Conservation (phyloP, 2,113 vertebrate genomes). For the Oncorhynchus tshawytscha region DNA sequence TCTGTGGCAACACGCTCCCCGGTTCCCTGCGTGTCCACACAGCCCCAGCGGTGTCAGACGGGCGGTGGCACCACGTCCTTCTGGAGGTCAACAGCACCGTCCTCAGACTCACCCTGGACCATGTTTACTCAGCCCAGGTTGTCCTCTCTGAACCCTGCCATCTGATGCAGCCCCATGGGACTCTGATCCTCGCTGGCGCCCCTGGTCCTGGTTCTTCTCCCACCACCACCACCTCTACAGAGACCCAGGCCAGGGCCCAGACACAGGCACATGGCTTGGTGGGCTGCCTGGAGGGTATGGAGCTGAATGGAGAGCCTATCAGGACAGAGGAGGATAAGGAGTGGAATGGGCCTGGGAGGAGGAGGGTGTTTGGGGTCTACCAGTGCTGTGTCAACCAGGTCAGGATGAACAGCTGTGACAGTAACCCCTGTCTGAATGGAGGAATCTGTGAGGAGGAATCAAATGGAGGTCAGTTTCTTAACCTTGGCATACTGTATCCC, state of each 20-base stretch:
- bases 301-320: slow-evolving; percentile 76
- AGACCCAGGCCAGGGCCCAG: slow-evolving; percentile 29
- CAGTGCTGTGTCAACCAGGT: slow-evolving; percentile 75
- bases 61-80: slow-evolving; percentile 80
- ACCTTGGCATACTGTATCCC: too few relatives aligned
- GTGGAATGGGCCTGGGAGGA: slow-evolving; percentile 50
- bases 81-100: slow-evolving; percentile 77
- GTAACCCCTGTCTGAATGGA: slow-evolving; percentile 78
- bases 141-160: slow-evolving; percentile 72
- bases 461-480: slow-evolving; percentile 72
- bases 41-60: slow-evolving; percentile 67
- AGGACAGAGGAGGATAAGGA: slow-evolving; percentile 47
- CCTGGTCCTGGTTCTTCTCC: slow-evolving; percentile 7
- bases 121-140: slow-evolving; percentile 45
- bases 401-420: slow-evolving; percentile 63
- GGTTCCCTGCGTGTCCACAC: slow-evolving; percentile 62
- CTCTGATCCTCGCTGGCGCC: slow-evolving; percentile 71
- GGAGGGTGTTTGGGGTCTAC: slow-evolving; percentile 76
- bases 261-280: slow-evolving; percentile 68
- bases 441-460: slow-evolving; percentile 77
- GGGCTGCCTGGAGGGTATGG: slow-evolving; percentile 83
- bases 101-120: slow-evolving; percentile 77
- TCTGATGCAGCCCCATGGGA: slow-evolving; percentile 56
- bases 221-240: not conserved
- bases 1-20: slow-evolving; percentile 64